Evolutionary conservation across 35 echinoderm and acorn worm species (phyloP), one percentile per base, ranked within the genome.

Genomic region (Acanthaster planci): DNA sequence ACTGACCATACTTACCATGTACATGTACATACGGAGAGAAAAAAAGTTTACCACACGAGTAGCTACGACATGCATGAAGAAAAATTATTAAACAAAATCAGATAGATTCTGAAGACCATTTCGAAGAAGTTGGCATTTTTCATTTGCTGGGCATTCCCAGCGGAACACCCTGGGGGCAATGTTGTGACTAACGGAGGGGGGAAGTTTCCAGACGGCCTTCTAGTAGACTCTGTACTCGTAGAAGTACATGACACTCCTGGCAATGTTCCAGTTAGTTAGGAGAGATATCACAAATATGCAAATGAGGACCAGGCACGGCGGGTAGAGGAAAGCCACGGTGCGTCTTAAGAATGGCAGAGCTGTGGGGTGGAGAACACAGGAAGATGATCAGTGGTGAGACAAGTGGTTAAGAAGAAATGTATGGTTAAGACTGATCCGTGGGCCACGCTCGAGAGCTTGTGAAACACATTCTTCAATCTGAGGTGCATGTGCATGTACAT

Each of bases 291-390:
- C 8, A 51, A 90, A 97, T 8, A 93, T 21, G 50, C 82, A 68
- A 32, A 97, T 38, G 18, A 90, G 39, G 5, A 79, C 37, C 3
- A 97, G 38, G 42, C 50, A 87, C 7, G 94, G 87, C 7, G 94
- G 94, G 58, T 97, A 97, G 7, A 97, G 88, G 10, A 97, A 51
- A 17, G 77, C 52, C 2, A 94, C 84, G 14, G 92, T 94, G 16
- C 83, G 88, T 68, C 80, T 87, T 51, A 95, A 67, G 53, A 95
- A 95, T 38, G 93, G 93, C 16, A 95, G 60, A 16, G 93, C 93
- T 95, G 85, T 26, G 51, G 30, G 67, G 38, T 39, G 35, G 64
- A 81, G n/a, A n/a, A n/a, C 23, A 10, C 21, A 60, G 52, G 59
- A 17, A 35, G 10, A 77, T 40, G 37, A 77, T 39, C 47, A 17